Conservation (phyloP, 2,113 vertebrate genomes). For the Oreotragus oreotragus region DNA sequence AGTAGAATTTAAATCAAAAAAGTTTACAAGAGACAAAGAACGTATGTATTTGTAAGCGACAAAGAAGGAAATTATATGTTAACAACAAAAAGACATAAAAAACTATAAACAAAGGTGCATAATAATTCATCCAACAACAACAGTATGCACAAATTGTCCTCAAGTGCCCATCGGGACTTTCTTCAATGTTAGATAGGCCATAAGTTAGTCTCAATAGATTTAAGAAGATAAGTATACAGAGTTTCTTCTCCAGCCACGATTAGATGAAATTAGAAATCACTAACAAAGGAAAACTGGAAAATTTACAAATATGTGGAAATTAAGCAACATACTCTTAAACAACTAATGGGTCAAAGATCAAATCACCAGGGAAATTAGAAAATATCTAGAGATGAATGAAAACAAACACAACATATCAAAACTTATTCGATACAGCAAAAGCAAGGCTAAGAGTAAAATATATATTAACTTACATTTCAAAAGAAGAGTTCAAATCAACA, state of each 20-base stretch:
- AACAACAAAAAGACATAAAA: background rate
- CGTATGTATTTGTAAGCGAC: background rate
- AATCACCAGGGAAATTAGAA: background rate
- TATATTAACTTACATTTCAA: background rate
- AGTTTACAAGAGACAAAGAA: background rate
- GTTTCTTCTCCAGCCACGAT: background rate
- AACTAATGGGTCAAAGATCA: background rate
- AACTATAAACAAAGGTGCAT: background rate
- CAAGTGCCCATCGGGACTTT: background rate
- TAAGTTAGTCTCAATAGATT: background rate
- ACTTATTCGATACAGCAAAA: background rate
- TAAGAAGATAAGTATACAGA: background rate
- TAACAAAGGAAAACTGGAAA: background rate
- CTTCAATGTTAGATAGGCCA: background rate
- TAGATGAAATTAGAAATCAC: background rate
- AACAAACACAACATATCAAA: background rate
- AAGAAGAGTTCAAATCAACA: background rate
- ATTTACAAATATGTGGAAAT: background rate
- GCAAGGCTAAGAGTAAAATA: background rate
- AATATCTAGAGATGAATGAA: background rate
- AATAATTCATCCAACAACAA: background rate
- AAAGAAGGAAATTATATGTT: background rate
- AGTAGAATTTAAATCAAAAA: background rate
- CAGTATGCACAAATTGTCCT: background rate
- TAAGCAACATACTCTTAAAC: background rate